phyloP scores from a whole-genome alignment of 2,797 vertebrate species.

The Galago senegalensis region DNA sequence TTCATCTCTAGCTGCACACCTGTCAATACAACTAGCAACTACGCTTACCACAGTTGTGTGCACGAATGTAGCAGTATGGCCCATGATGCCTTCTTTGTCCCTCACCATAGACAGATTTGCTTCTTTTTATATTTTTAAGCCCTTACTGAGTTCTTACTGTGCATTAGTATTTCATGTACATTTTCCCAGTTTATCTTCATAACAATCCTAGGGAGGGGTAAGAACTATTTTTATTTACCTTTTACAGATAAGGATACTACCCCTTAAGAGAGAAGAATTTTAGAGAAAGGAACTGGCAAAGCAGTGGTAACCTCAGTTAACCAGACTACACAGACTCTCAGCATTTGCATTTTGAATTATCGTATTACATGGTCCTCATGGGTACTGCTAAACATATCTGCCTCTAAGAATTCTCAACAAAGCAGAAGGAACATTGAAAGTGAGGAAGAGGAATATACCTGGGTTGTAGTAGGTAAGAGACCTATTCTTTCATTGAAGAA shows the following conservation, averaged over 20 bases:
- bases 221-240: neutral
- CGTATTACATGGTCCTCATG: neutral
- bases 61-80: neutral
- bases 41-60: too few relatives aligned
- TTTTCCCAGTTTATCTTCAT: neutral
- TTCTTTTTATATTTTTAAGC: neutral
- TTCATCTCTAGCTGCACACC: neutral
- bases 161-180: neutral
- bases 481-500: neutral
- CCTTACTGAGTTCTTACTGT: neutral
- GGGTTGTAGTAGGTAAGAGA: neutral
- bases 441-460: rapidly evolving
- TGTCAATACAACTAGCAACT: neutral
- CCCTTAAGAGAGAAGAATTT: neutral
- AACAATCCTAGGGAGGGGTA: neutral
- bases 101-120: neutral
- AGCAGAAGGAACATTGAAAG: neutral
- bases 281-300: neutral
- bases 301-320: neutral
- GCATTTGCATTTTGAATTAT: neutral
- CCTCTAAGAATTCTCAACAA: rapidly evolving
- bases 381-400: neutral
- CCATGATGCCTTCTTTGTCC: rapidly evolving
- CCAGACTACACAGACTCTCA: neutral
- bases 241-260: neutral